A percentile compares a stretch with the other conserved stretches of the same genome.
These are phyloP conservation scores for Sphaerophoria taeniata DNA, from an alignment of 2,888 invertebrate genomes.

Conservation along the genomic window DNA sequence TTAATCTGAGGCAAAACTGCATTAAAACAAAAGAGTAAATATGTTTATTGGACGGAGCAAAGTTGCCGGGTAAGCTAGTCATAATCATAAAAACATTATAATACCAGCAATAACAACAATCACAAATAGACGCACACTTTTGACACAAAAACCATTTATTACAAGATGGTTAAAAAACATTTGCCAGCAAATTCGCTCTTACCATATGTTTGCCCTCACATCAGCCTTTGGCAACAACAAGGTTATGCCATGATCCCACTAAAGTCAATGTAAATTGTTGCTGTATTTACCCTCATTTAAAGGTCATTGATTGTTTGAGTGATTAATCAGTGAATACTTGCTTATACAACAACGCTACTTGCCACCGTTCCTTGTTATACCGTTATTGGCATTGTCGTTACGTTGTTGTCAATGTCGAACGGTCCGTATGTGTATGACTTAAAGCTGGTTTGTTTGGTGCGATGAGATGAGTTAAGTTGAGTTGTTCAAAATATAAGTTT, in stretches of 20 bases:
- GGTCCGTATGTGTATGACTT: background rate
- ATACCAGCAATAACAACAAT: too few relatives aligned
- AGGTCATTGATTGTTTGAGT: slow-evolving; percentile 72
- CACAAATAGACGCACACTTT: too few relatives aligned
- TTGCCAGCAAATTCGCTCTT: too few relatives aligned
- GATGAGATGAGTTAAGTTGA: slow-evolving; percentile 20
- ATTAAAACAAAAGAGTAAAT: too few relatives aligned
- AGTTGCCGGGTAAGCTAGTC: too few relatives aligned
- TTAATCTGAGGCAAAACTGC: too few relatives aligned
- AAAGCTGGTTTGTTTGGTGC: background rate
- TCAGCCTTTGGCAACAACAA: slow-evolving; percentile 13
- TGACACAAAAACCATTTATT: too few relatives aligned
- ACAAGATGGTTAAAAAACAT: too few relatives aligned
- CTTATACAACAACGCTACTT: slow-evolving; percentile 11
- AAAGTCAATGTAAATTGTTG: slow-evolving; percentile 62
- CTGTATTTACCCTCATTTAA: slow-evolving; percentile 68
- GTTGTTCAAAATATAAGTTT: slow-evolving; percentile 16
- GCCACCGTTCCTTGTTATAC: slow-evolving; percentile 17
- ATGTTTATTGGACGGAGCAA: too few relatives aligned
- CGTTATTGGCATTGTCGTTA: slow-evolving; percentile 29
- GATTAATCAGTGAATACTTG: slow-evolving; percentile 62
- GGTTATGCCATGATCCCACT: slow-evolving; percentile 57
- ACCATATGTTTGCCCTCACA: background rate
- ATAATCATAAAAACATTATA: too few relatives aligned
- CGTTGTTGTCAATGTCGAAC: background rate